Percentiles rank a stretch among this genome's conserved stretches.
phyloP scores from a whole-genome alignment of 2,797 vertebrate genomes.

The Tenualosa thibaudeaui region DNA sequence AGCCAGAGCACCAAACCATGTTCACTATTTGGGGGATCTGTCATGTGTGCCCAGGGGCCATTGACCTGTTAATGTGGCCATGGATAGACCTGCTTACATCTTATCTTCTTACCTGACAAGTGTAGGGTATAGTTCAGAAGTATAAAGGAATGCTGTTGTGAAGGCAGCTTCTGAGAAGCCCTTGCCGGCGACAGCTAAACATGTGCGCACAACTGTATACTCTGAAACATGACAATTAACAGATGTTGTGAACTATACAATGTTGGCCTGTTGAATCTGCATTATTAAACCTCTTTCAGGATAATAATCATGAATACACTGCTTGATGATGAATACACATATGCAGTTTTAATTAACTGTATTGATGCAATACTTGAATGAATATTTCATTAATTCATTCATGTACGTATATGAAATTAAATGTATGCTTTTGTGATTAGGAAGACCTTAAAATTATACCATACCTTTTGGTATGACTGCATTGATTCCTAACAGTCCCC shows the following conservation, averaged over 20 bases:
- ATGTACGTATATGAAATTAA: no score
- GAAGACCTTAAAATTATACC: slow-evolving; percentile 51
- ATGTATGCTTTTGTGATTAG: not conserved
- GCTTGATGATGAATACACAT: no score
- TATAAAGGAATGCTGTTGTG: slow-evolving; percentile 78
- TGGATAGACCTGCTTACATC: no score
- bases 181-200: slow-evolving; percentile 76
- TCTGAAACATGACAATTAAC: slow-evolving; percentile 56
- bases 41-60: no score
- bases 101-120: slow-evolving; percentile 69
- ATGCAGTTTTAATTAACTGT: not conserved
- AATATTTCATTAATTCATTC: no score
- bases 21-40: no score
- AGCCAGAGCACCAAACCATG: no score
- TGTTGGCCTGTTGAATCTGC: no score
- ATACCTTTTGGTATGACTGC: slow-evolving; percentile 64
- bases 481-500: slow-evolving; percentile 66
- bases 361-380: not conserved
- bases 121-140: slow-evolving; percentile 80
- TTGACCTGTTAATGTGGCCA: no score
- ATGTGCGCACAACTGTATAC: slow-evolving; percentile 58
- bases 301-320: no score
- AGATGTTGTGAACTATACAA: not conserved
- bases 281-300: no score
- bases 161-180: slow-evolving; percentile 84